phyloP scores from a whole-genome alignment of 2,888 invertebrate genomes.

The Dysmachus trigonus region DNA sequence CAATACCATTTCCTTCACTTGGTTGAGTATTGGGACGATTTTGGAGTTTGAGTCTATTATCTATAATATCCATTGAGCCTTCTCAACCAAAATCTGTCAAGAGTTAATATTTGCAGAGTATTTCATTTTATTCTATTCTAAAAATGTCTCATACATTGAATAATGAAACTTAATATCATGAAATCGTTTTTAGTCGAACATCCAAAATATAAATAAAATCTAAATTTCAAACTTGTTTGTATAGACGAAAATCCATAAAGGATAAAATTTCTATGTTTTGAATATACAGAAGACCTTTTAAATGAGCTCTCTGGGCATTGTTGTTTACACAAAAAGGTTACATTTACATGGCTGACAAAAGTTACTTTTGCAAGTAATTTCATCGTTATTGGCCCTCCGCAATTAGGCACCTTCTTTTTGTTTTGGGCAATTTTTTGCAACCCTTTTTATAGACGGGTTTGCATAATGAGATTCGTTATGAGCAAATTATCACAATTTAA shows the following conservation, averaged over 20 bases:
- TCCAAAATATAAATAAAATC: background rate
- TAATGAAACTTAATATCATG: background rate
- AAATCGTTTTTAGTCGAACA: too few species aligned
- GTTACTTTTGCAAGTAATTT: background rate
- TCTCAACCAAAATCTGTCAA: background rate
- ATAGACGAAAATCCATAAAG: too few species aligned
- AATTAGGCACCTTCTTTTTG: background rate
- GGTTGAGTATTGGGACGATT: background rate
- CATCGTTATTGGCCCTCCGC: background rate
- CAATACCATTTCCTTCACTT: background rate
- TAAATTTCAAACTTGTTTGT: background rate
- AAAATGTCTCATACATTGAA: background rate
- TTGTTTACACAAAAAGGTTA: background rate
- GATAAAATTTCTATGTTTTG: background rate
- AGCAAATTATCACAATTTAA: background rate
- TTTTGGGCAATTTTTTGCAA: background rate
- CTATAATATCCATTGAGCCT: background rate
- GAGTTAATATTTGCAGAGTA: background rate
- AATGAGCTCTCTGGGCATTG: background rate
- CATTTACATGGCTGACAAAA: background rate
- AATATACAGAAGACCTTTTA: background rate
- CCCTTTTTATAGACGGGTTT: background rate
- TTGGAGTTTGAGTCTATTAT: background rate
- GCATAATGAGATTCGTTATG: background rate
- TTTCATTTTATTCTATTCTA: background rate